phyloP scores from a whole-genome alignment of 2,888 invertebrate species.

The Drosophila fulvimacula region DNA sequence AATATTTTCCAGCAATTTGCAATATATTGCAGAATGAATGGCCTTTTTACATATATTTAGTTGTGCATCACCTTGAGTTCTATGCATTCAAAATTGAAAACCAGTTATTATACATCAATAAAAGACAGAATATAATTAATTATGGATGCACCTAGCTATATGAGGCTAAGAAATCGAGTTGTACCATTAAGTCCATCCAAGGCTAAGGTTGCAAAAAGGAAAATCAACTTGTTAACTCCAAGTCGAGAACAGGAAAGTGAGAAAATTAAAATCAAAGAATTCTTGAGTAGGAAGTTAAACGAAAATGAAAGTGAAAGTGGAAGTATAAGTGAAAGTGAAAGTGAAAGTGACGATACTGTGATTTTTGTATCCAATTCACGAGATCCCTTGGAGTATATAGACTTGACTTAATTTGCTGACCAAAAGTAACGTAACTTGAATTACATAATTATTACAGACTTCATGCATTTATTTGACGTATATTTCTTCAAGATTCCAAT shows the following conservation, averaged over 20 bases:
- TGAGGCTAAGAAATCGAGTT: conserved; percentile 2
- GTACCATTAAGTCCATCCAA: conserved; percentile 3
- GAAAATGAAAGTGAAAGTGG: neutral
- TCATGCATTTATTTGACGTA: neutral
- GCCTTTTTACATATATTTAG: too few species aligned
- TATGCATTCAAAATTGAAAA: neutral
- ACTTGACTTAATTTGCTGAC: neutral
- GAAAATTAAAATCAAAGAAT: neutral
- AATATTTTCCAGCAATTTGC: too few species aligned
- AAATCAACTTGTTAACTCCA: neutral
- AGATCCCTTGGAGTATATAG: neutral
- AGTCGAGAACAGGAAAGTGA: neutral
- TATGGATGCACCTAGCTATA: conserved; percentile 7
- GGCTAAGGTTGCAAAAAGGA: neutral
- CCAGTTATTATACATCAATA: neutral
- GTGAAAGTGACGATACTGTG: neutral
- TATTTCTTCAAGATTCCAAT: neutral
- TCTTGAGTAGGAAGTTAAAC: neutral
- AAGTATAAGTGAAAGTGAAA: neutral
- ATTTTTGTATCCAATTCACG: conserved; percentile 1
- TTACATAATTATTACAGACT: neutral
- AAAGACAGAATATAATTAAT: neutral
- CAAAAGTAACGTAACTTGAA: neutral
- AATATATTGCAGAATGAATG: too few species aligned
- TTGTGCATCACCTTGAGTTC: neutral